Conservation (phyloP, 2,888 invertebrate genomes). For the Drosophila testacea region DNA sequence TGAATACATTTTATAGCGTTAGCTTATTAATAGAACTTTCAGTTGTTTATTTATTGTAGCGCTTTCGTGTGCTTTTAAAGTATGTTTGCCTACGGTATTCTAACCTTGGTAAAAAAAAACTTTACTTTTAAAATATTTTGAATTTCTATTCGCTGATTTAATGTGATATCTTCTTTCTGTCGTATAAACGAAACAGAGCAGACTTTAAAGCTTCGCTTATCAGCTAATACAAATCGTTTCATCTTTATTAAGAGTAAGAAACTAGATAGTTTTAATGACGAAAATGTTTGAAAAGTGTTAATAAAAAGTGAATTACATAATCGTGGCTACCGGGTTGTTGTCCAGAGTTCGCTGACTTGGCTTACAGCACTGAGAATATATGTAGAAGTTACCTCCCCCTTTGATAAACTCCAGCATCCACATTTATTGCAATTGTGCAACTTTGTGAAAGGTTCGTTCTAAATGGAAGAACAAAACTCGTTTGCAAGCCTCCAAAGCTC, state of each 20-base stretch:
- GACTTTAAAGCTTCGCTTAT: neutral
- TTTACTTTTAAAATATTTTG: no score
- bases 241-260: neutral
- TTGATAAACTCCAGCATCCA: conserved; percentile 8
- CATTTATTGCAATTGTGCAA: conserved; percentile 70
- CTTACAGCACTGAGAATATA: conserved; percentile 14
- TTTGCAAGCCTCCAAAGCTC: conserved; percentile 60
- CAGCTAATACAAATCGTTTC: no score
- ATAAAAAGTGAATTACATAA: conserved; percentile 57
- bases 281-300: conserved; percentile 7
- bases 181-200: no score
- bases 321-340: conserved; percentile 16
- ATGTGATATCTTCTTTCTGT: no score
- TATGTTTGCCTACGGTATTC: no score
- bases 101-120: no score
- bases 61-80: no score
- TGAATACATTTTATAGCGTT: no score
- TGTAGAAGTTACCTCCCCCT: conserved; percentile 1
- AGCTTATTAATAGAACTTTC: no score
- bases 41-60: no score
- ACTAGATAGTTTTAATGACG: conserved; percentile 2
- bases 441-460: conserved; percentile 58
- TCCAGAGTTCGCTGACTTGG: conserved; percentile 70
- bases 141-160: no score
- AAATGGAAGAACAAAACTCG: conserved; percentile 61